Evolutionary conservation across 2,888 invertebrate species (phyloP).

Genomic region (Saturnia japonica): DNA sequence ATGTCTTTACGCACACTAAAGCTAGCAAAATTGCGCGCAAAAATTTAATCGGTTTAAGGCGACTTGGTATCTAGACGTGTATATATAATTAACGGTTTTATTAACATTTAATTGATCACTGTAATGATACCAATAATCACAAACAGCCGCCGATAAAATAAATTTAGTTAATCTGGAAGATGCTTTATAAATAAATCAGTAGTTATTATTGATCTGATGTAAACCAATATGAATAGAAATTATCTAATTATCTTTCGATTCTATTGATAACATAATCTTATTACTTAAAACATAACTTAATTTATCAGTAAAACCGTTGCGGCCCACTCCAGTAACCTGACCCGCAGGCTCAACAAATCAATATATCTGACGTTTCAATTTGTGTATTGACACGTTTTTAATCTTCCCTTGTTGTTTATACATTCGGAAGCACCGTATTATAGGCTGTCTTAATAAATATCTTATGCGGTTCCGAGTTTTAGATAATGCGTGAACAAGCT

Average conservation of each 20-base stretch:
- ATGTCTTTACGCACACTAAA: too few relatives aligned
- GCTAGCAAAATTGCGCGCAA: too few relatives aligned
- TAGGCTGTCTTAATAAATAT: constrained; percentile 67
- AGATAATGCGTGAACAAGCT: constrained; percentile 46
- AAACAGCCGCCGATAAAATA: background rate
- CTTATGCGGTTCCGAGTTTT: constrained; percentile 49
- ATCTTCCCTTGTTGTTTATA: constrained; percentile 73
- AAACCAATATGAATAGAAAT: background rate
- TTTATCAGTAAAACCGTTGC: constrained; percentile 20
- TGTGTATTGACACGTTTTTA: constrained; percentile 77
- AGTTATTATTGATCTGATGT: background rate
- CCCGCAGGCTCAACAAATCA: constrained; percentile 71
- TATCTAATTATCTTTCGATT: constrained; percentile 36
- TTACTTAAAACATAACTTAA: constrained; percentile 21
- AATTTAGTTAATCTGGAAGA: background rate
- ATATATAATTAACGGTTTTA: background rate
- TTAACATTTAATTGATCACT: background rate
- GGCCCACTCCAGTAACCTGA: constrained; percentile 48
- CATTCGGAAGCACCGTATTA: constrained; percentile 69
- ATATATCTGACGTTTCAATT: constrained; percentile 77
- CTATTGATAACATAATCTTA: constrained; percentile 24
- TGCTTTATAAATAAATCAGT: background rate
- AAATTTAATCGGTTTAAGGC: too few relatives aligned
- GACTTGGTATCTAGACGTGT: too few relatives aligned
- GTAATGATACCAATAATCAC: background rate